Conservation (phyloP, 2,113 vertebrate genomes). For the Indri indri region DNA sequence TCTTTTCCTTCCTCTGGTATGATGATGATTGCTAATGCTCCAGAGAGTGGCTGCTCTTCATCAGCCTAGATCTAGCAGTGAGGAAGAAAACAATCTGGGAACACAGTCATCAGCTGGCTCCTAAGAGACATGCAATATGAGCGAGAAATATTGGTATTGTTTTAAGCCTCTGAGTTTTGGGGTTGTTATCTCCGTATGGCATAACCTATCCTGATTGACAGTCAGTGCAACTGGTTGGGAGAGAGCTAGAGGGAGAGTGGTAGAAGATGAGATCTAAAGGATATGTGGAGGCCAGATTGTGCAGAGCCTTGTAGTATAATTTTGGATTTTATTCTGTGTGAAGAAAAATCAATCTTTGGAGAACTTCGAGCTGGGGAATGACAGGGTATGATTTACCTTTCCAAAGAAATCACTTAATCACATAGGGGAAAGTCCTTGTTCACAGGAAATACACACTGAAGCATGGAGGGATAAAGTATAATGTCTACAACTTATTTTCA, state of each 20-base stretch:
- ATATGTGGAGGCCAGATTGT: not conserved
- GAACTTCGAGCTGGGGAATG: not conserved
- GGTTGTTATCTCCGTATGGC: not conserved
- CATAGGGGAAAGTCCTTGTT: not conserved
- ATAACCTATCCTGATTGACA: not conserved
- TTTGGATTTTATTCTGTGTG: not conserved
- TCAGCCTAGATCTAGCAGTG: not conserved
- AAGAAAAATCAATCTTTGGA: not conserved
- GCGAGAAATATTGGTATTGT: not conserved
- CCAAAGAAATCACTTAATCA: not conserved
- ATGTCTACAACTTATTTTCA: not conserved
- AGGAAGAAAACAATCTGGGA: not conserved
- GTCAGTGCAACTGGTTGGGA: not conserved
- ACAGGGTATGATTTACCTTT: not conserved
- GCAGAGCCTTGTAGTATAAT: not conserved
- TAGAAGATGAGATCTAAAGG: not conserved
- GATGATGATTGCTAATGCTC: not conserved
- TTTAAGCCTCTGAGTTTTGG: not conserved
- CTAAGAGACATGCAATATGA: not conserved
- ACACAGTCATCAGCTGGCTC: not conserved
- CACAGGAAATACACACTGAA: not conserved
- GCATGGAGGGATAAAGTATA: not conserved
- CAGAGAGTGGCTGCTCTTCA: not conserved
- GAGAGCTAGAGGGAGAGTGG: not conserved
- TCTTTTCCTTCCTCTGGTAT: not conserved